Percentiles rank a stretch among this genome's conserved stretches.
These are phyloP conservation scores for Podarcis raffonei DNA, from an alignment of 2,113 vertebrate species.

Conservation along the genomic window DNA sequence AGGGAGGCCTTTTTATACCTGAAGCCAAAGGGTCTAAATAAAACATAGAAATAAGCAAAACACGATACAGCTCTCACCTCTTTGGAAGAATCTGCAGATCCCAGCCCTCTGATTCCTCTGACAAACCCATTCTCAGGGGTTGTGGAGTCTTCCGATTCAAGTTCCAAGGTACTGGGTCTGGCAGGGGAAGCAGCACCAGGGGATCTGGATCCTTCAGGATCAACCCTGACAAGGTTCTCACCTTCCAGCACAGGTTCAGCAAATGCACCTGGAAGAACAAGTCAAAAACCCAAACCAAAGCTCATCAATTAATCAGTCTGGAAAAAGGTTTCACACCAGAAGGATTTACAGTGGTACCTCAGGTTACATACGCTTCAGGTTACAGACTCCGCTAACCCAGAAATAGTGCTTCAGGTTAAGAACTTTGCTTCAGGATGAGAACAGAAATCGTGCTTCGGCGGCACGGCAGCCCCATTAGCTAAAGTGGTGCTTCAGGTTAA, in stretches of 20 bases:
- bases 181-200: background rate
- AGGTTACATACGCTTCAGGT: too few species aligned
- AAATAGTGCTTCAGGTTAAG: too few species aligned
- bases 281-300: background rate
- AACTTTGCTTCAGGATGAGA: too few species aligned
- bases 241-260: background rate
- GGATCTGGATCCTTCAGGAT: background rate
- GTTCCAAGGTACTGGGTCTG: background rate
- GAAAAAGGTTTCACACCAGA: background rate
- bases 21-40: background rate
- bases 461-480: too few species aligned
- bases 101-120: background rate
- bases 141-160: background rate
- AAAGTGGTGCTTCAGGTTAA: too few species aligned
- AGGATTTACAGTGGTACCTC: too few species aligned
- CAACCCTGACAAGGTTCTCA: background rate
- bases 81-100: background rate
- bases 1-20: background rate
- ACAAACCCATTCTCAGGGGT: background rate
- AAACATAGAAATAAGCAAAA: background rate
- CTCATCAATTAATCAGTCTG: background rate
- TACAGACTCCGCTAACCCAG: too few species aligned
- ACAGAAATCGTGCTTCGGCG: too few species aligned
- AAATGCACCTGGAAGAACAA: background rate
- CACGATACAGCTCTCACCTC: constrained; percentile 43